Evolutionary conservation across 2,888 invertebrate species (phyloP).

Genomic region (Lucinisca nassula): DNA sequence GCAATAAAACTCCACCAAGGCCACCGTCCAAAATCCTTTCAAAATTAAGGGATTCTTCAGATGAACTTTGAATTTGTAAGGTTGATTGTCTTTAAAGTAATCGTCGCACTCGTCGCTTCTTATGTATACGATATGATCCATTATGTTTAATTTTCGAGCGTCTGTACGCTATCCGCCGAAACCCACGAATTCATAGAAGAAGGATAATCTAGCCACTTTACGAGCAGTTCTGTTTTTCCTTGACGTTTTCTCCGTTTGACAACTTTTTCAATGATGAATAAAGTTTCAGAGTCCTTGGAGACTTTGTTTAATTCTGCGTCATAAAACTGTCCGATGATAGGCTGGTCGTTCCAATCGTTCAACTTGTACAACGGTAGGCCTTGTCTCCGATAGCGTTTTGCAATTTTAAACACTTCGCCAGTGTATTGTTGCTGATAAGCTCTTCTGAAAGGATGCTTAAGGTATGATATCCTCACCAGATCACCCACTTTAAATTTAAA

Average conservation of each 20-base stretch:
- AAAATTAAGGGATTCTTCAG: background rate
- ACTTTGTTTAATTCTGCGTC: conserved; percentile 19
- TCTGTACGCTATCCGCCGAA: background rate
- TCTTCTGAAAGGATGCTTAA: conserved; percentile 23
- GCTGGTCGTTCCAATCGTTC: conserved; percentile 9
- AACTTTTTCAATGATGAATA: background rate
- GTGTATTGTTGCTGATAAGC: conserved; percentile 25
- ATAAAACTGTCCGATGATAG: conserved; percentile 22
- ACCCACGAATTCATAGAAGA: background rate
- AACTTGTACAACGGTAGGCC: background rate
- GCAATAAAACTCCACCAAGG: conserved; percentile 1
- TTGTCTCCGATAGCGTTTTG: background rate
- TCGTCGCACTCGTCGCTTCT: conserved; percentile 9
- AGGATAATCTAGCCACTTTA: conserved; percentile 7
- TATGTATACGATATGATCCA: conserved; percentile 5
- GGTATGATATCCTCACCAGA: conserved; percentile 14
- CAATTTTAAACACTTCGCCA: conserved; percentile 16
- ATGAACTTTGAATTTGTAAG: conserved; percentile 14
- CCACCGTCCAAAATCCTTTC: conserved; percentile 14
- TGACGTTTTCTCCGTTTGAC: background rate
- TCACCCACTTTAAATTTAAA: conserved; percentile 23
- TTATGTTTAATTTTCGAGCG: background rate
- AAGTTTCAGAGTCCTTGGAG: background rate
- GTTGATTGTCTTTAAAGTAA: conserved; percentile 5
- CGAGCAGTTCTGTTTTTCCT: conserved; percentile 2